Base-by-base conservation (phyloP, 1,140 invertebrate species). In the Cydia amplana region DNA sequence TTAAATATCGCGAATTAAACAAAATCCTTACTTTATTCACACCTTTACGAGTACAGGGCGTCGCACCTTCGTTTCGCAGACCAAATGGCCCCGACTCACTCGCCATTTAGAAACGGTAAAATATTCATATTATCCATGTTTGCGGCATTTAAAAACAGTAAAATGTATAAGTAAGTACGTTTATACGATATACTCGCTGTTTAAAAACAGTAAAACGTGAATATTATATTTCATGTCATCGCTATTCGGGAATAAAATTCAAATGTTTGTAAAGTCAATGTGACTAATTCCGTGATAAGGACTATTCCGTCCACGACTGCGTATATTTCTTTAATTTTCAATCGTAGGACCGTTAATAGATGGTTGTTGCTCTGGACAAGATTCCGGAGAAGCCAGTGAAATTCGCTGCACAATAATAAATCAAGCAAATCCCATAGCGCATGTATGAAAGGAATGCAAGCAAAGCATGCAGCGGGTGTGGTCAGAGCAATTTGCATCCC, bases 81-180 rank as follows among this genome's bases (percentile, higher is more conserved):
- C 65, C n/a, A 36, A 36, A 70, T 36, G 32, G 32, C 25, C 28
- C n/a, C 32, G 32, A 70, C 32, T 70, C 6, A 43, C n/a, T 32
- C 23, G 64, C 64, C 72, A 77, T 78, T 74, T 79, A 80, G 81
- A 82, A 79, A 82, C 74, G 28, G 78, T 83, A 82, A 85, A 82
- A 83, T 83, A 79, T 60, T 60, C 55, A 23, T 60, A 60, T 60
- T 23, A 12, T 60, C 55, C 55, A 60, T 60, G 55, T 60, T 60
- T n/a, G 55, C 55, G 55, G 55, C 55, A 60, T 60, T 60, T 60
- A 20, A 60, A 60, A 60, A 60, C 55, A 60, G 55, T 60, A 60
- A 60, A 60, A 60, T 60, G 23, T 20, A n/a, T 18, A 51, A n/a
- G 49, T 51, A 51, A 18, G 49, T 51, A 18, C 5, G 49, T 51